These are phyloP conservation scores for Watsonalla cultraria DNA, from an alignment of 2,888 invertebrate species.

Conservation along the genomic window DNA sequence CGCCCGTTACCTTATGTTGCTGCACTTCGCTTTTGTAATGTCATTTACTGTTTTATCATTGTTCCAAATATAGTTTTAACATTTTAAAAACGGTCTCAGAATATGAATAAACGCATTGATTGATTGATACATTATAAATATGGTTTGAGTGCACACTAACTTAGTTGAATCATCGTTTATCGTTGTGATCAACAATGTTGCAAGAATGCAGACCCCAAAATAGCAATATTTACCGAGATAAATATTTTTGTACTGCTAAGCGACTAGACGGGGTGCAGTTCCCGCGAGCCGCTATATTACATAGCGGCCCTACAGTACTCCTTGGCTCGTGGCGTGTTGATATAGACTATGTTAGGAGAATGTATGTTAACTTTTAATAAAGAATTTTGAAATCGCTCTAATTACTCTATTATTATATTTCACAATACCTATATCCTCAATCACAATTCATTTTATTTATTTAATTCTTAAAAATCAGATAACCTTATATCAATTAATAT, in stretches of 20 bases:
- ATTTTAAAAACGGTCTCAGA: conserved; percentile 44
- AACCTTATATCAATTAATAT: too few relatives aligned
- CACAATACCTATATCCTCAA: background rate
- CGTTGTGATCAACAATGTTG: background rate
- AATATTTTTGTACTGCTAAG: background rate
- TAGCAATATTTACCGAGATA: background rate
- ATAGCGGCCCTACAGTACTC: too few relatives aligned
- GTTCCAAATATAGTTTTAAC: conserved; percentile 53
- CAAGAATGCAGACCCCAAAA: background rate
- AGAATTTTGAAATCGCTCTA: background rate
- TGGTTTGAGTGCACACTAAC: too few relatives aligned
- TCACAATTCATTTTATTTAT: too few relatives aligned
- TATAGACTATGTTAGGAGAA: background rate
- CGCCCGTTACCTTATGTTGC: conserved; percentile 24
- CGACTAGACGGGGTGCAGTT: background rate
- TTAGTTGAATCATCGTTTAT: too few relatives aligned
- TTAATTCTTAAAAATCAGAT: too few relatives aligned
- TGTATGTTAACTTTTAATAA: background rate
- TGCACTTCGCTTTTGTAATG: conserved; percentile 31
- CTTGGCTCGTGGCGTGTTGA: background rate
- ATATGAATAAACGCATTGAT: conserved; percentile 40
- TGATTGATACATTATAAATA: conserved; percentile 3
- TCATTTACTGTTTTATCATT: conserved; percentile 46
- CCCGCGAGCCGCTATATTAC: background rate
- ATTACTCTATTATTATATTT: background rate